Conservation (phyloP, 2,113 vertebrate species). For the Tichodroma muraria region DNA sequence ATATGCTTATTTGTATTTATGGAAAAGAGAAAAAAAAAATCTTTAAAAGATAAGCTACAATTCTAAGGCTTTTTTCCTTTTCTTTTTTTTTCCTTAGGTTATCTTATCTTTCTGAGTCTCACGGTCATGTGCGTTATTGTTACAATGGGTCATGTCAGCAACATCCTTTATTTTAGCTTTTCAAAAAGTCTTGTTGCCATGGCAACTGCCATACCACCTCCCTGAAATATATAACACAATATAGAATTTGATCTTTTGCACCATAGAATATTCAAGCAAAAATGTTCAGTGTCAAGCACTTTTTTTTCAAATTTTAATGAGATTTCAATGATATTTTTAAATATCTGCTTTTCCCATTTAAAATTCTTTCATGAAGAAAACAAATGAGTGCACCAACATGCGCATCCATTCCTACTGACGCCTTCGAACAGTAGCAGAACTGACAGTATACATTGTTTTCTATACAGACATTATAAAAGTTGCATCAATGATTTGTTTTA, state of each 20-base stretch:
- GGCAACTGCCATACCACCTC: constrained; percentile 7
- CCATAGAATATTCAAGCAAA: background rate
- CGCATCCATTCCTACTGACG: background rate
- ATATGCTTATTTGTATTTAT: background rate
- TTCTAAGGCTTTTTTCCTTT: background rate
- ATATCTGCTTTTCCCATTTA: background rate
- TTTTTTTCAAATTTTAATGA: background rate
- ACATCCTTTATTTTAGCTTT: background rate
- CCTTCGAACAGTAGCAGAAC: background rate
- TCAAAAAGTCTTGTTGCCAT: background rate
- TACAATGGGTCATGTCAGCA: background rate
- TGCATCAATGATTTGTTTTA: background rate
- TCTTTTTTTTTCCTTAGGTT: background rate
- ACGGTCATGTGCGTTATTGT: background rate
- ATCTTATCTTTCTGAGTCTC: background rate
- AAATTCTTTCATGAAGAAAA: background rate
- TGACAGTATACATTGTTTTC: background rate
- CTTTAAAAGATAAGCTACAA: background rate
- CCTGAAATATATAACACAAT: constrained; percentile 1
- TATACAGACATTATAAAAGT: background rate
- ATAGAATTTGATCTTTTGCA: constrained; percentile 25
- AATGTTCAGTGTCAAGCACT: background rate
- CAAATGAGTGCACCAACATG: background rate
- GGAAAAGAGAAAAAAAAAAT: background rate
- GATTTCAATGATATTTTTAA: background rate